phyloP scores from a whole-genome alignment of 1,140 invertebrate species.

The Drosophila murphyi region DNA sequence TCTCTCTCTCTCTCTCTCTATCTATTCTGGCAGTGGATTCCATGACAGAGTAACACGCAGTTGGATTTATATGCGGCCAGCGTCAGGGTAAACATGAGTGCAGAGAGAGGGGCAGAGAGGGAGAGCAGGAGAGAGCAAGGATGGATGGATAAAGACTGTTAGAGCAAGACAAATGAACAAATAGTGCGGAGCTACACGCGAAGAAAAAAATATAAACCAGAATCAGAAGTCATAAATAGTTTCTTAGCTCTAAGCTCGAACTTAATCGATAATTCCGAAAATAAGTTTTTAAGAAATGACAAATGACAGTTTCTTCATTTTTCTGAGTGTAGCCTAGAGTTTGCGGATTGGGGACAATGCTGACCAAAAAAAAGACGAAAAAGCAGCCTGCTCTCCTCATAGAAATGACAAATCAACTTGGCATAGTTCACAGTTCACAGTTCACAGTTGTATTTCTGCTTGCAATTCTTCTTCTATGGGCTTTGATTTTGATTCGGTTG shows the following conservation, averaged over 20 bases:
- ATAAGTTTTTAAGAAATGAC: too few relatives aligned
- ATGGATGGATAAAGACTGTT: slow-evolving; percentile 41
- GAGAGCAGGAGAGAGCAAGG: slow-evolving; percentile 2
- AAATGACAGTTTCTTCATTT: neutral
- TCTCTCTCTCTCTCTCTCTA: neutral
- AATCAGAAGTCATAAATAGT: too few relatives aligned
- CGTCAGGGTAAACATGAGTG: slow-evolving; percentile 70
- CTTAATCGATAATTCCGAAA: too few relatives aligned
- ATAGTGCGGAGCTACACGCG: slow-evolving; percentile 12
- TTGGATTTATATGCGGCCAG: slow-evolving; percentile 76
- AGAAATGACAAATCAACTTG: slow-evolving; percentile 78
- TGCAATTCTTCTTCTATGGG: neutral
- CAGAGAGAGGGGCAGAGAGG: slow-evolving; percentile 5
- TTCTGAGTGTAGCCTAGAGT: neutral
- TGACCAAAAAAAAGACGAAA: slow-evolving; percentile 37
- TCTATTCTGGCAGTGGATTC: slow-evolving; percentile 28
- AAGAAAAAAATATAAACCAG: neutral
- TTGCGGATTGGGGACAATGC: slow-evolving; percentile 23
- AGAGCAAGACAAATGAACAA: slow-evolving; percentile 62
- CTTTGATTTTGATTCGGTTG: neutral
- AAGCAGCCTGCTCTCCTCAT: slow-evolving; percentile 32
- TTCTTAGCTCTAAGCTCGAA: too few relatives aligned
- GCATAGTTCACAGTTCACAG: slow-evolving; percentile 41
- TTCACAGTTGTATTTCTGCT: slow-evolving; percentile 18
- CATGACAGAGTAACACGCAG: slow-evolving; percentile 65